Evolutionary conservation across 1,140 invertebrate genomes (phyloP).

Genomic region (Meloidogyne exigua): DNA sequence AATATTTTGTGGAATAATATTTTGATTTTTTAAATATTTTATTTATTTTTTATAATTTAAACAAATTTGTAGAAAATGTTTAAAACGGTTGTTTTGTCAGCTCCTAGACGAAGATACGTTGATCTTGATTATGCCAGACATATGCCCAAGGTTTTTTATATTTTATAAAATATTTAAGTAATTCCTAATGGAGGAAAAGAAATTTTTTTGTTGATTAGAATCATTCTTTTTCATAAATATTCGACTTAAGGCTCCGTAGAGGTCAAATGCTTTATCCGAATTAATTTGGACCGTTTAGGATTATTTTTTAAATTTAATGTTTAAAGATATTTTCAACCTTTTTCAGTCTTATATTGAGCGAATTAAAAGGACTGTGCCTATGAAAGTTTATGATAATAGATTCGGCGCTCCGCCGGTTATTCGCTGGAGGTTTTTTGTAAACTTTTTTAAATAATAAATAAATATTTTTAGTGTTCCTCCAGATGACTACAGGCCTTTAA

Average conservation of each 20-base stretch:
- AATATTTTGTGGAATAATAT: too few species aligned
- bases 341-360: constrained; percentile 24
- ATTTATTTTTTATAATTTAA: background rate
- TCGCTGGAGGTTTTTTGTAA: constrained; percentile 47
- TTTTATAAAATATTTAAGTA: constrained; percentile 41
- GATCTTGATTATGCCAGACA: constrained; percentile 60
- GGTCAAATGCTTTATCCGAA: too few species aligned
- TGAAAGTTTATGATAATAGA: constrained; percentile 56
- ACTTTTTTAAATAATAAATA: background rate
- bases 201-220: too few species aligned
- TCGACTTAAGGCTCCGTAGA: too few species aligned
- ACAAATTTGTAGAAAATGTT: background rate
- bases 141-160: constrained; percentile 58
- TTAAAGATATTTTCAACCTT: background rate
- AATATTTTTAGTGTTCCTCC: constrained; percentile 55
- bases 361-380: constrained; percentile 49
- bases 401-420: constrained; percentile 58
- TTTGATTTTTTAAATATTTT: background rate
- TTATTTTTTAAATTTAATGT: too few species aligned
- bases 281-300: too few species aligned
- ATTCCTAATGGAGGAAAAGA: too few species aligned
- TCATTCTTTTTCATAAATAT: too few species aligned
- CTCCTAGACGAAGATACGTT: constrained; percentile 30
- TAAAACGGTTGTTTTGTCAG: background rate
- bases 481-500: constrained; percentile 48